phyloP scores from a whole-genome alignment of 2,113 vertebrate genomes.

The Platysternon megacephalum region DNA sequence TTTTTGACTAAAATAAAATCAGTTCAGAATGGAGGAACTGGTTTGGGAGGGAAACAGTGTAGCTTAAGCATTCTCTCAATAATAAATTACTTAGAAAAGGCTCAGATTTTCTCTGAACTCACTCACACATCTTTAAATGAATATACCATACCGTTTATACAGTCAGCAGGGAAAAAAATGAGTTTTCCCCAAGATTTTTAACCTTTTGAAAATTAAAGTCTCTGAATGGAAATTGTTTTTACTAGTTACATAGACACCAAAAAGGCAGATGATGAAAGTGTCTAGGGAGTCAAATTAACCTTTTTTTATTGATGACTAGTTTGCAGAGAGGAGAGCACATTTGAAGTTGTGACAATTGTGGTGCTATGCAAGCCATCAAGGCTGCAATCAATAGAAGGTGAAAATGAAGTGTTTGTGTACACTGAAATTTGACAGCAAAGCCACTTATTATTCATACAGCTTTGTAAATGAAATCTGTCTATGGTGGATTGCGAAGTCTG shows the following conservation, averaged over 20 bases:
- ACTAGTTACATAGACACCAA: conserved; percentile 1
- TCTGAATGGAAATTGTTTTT: conserved; percentile 37
- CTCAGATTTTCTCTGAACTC: neutral
- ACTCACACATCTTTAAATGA: neutral
- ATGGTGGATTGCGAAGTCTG: conserved; percentile 32
- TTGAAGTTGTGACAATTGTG: conserved; percentile 57
- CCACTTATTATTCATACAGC: conserved; percentile 47
- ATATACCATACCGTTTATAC: rapidly evolving
- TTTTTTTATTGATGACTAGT: conserved; percentile 5
- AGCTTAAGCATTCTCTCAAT: neutral
- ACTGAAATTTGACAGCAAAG: conserved; percentile 36
- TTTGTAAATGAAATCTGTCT: conserved; percentile 29
- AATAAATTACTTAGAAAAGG: neutral
- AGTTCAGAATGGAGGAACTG: neutral
- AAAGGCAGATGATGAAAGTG: conserved; percentile 26
- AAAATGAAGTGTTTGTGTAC: conserved; percentile 57
- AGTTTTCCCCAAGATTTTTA: neutral
- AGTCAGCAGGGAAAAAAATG: neutral
- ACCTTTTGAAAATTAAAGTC: conserved; percentile 20
- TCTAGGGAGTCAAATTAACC: conserved; percentile 51
- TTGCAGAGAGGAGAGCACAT: conserved; percentile 20
- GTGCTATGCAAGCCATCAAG: conserved; percentile 22
- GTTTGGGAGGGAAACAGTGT: neutral
- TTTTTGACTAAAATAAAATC: neutral
- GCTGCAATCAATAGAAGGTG: conserved; percentile 41